Conservation (phyloP, 2,888 invertebrate species). For the Trissolcus japonicus region DNA sequence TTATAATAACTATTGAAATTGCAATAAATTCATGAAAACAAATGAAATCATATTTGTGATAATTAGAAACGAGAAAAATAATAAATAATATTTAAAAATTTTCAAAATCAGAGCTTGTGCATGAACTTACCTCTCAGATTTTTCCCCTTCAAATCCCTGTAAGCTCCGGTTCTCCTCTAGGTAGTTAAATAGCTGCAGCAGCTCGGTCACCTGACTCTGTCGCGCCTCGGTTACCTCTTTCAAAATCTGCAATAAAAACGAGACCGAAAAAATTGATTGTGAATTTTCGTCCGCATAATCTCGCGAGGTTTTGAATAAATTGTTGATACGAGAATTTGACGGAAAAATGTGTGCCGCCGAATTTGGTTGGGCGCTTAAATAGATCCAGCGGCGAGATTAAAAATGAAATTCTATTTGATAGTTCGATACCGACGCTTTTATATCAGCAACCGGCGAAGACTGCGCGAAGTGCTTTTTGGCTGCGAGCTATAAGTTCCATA, state of each 20-base stretch:
- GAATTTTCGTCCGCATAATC: not conserved
- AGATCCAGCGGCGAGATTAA: conserved; percentile 37
- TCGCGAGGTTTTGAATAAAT: not conserved
- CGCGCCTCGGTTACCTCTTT: conserved; percentile 78
- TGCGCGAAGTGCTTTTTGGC: conserved; percentile 34
- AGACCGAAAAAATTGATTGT: not conserved
- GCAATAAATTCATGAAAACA: too few species aligned
- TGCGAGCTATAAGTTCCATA: conserved; percentile 44
- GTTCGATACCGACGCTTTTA: conserved; percentile 37
- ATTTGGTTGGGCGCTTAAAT: conserved; percentile 8
- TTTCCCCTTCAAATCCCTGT: conserved; percentile 73
- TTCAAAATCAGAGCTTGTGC: too few species aligned
- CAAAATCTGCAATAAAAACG: conserved; percentile 65
- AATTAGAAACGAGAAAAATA: too few species aligned
- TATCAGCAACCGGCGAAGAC: conserved; percentile 30
- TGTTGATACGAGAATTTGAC: not conserved
- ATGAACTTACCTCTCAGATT: conserved; percentile 70
- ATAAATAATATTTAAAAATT: too few species aligned
- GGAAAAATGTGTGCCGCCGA: conserved; percentile 1
- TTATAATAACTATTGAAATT: too few species aligned
- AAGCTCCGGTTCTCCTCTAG: conserved; percentile 81
- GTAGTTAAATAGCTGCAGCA: conserved; percentile 83
- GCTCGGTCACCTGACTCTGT: conserved; percentile 81
- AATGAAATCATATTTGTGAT: too few species aligned
- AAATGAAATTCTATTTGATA: conserved; percentile 44